Conservation (phyloP, 2,888 invertebrate species). For the Drosophila demipolita region DNA sequence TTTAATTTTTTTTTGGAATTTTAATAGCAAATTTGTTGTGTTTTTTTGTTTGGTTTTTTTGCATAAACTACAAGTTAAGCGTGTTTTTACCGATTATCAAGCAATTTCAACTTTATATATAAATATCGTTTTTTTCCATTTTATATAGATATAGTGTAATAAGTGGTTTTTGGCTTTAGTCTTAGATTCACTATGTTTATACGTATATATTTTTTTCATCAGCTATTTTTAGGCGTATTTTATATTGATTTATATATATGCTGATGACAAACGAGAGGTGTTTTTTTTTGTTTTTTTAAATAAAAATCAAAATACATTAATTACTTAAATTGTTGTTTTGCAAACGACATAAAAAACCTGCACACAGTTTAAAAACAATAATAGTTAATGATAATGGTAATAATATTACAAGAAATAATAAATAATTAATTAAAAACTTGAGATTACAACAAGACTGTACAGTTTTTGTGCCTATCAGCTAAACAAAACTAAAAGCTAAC, state of each 20-base stretch:
- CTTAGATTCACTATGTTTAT: conserved; percentile 69
- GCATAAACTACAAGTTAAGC: conserved; percentile 61
- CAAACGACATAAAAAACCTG: conserved; percentile 72
- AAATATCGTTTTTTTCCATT: conserved; percentile 30
- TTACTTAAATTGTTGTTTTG: conserved; percentile 68
- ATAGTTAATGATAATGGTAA: conserved; percentile 29
- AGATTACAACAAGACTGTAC: conserved; percentile 77
- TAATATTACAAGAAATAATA: conserved; percentile 62
- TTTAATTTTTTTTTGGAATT: conserved; percentile 31
- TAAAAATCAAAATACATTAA: conserved; percentile 40
- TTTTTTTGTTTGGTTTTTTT: conserved; percentile 33
- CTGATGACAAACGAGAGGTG: conserved; percentile 27
- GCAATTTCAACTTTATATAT: conserved; percentile 72
- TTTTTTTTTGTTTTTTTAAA: conserved; percentile 24
- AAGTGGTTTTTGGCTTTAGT: conserved; percentile 74
- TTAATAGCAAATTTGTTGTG: conserved; percentile 34
- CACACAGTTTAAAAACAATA: conserved; percentile 65
- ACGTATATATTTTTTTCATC: conserved; percentile 50
- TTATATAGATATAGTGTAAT: conserved; percentile 53
- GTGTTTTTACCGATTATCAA: conserved; percentile 75
- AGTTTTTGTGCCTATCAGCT: conserved; percentile 55
- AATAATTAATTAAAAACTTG: conserved; percentile 60
- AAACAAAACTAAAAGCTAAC: conserved; percentile 36
- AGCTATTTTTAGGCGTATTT: conserved; percentile 42
- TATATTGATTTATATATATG: conserved; percentile 27